Base-by-base conservation (phyloP, 2,888 invertebrate species). In the Podabrus alpinus region DNA sequence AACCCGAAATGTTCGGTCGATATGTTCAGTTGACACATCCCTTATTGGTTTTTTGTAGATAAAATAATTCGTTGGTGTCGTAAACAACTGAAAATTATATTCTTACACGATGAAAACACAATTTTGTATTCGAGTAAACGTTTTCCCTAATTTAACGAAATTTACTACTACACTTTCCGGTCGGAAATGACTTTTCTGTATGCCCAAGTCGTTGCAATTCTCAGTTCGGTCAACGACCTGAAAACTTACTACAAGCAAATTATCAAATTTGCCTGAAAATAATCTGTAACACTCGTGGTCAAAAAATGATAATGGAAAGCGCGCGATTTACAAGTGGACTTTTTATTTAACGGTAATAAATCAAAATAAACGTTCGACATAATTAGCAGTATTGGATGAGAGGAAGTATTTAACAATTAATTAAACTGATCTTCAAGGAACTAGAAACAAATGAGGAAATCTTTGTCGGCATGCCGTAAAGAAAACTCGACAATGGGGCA, bases 401-500 rank as follows among this genome's bases (percentile, higher is more conserved):
- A 66, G 59, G 45, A 66, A 73, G 66, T 45, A 16, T 60, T 66
- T 17, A 69, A 59, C 68, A 68, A 73, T 73, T 68, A 68, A 60
- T 72, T 72, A 69, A 73, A 72, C n/a, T 9, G 68, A 73, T 73
- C 17, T 62, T 62, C 13, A 70, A 15, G 29, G 64, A 70, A 66
- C 15, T 15, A 60, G 21, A 67, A 73, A 73, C 69, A 68, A 73
- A 69, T 66, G 45, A 62, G 69, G 16, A 69, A 73, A 73, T 73
- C 66, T 73, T 69, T 73, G 73, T 73, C 73, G 73, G 73, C 69
- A 59, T n/a, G 29, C 25, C n/a, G 15, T 17, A 73, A 73, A 69
- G 73, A 66, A 73, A 69, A 59, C 21, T n/a, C 73, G n/a, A 73
- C 73, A 73, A 73, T 69, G 60, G 66, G 25, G 21, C 70, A 16